Base-by-base conservation (phyloP, 2,113 vertebrate species). In the Pelobates fuscus region DNA sequence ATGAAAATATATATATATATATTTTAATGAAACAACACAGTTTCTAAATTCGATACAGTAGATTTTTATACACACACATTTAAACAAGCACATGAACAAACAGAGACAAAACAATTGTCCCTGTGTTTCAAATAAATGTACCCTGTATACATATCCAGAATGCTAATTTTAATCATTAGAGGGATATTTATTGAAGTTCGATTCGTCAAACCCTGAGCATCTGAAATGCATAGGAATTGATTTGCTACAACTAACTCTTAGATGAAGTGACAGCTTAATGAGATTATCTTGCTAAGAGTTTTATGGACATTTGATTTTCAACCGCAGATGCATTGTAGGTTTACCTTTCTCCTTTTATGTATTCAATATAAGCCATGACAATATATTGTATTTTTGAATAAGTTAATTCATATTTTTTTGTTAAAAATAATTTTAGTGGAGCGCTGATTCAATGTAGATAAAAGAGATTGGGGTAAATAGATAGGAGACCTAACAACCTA, bases 211-310 rank as follows among this genome's bases (percentile, higher is more conserved):
- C 37, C 27, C 17, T 20, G 24, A 71, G 44, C 58, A 46, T 61
- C 58, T 71, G 58, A 62, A 49, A 71, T 71, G 59, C 57, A 71
- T 71, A 24, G 69, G 25, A 49, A 71, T 71, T 62, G 58, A 71
- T 71, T 62, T 71, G 57, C 58, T 27, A 58, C 27, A n/a, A 62
- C 41, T 7, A 14, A 49, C 37, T 12, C 5, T 23, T 23, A 12
- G 41, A 30, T 37, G 24, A 49, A 49, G 61, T 71, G 69, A 71
- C 55, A 46, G 41, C 11, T 71, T 71, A 52, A 71, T 71, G 26
- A 62, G 43, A 71, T 62, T 71, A 71, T 71, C 44, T 71, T 71
- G 70, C 60, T 23, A 52, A 32, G 59, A 62, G 70, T 21, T 62
- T 27, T 71, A 60, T 71, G 37, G 55, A 70, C 32, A 32, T 69